Evolutionary conservation across 1,140 invertebrate genomes (phyloP).

Genomic region (Psix sp.): DNA sequence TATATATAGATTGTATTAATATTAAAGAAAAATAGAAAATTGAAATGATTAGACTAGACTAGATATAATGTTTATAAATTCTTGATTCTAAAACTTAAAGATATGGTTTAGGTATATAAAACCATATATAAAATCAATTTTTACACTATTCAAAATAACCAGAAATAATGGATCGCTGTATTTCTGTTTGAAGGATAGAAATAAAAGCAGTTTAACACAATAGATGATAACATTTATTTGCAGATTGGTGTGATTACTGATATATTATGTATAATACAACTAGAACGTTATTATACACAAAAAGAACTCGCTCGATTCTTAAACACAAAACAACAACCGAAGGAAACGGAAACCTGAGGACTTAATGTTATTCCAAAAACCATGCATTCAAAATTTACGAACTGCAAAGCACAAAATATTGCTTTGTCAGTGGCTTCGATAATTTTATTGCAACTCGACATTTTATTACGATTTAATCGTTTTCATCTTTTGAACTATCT

Average conservation of each 20-base stretch:
- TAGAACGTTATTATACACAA: slow-evolving; percentile 61
- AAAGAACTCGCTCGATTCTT: slow-evolving; percentile 40
- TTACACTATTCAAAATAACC: too few species aligned
- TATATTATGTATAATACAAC: slow-evolving; percentile 65
- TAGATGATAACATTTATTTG: slow-evolving; percentile 71
- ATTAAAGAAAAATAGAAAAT: too few species aligned
- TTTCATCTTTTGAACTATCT: background rate
- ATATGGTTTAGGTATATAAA: too few species aligned
- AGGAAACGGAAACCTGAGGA: background rate
- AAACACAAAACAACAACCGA: slow-evolving; percentile 27
- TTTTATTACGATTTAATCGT: slow-evolving; percentile 10
- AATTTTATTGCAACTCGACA: slow-evolving; percentile 28
- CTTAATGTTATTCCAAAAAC: slow-evolving; percentile 21
- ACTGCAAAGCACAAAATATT: slow-evolving; percentile 47
- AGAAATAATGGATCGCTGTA: too few species aligned
- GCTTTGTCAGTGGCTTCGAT: slow-evolving; percentile 41
- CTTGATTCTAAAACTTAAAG: too few species aligned
- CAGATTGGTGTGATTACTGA: slow-evolving; percentile 63
- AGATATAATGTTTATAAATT: too few species aligned
- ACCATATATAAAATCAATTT: too few species aligned
- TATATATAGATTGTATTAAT: too few species aligned
- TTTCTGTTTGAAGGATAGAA: background rate
- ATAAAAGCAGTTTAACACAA: slow-evolving; percentile 56
- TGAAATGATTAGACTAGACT: too few species aligned
- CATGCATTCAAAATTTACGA: slow-evolving; percentile 38